Conservation (phyloP, 2,888 invertebrate genomes). For the Brenthis hecate region DNA sequence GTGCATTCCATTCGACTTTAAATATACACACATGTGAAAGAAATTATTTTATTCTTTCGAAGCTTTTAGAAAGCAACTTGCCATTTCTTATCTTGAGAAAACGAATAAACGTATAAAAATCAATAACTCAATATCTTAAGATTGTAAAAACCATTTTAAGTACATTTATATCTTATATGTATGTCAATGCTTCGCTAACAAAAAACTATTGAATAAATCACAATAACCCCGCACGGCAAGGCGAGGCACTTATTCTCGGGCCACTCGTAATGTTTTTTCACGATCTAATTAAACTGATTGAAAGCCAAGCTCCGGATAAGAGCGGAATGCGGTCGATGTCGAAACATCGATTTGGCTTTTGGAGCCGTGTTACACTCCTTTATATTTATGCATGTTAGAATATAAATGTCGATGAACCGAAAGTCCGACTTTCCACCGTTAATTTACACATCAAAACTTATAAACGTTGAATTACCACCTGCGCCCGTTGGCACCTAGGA, state of each 20-base stretch:
- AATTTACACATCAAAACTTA: constrained; percentile 53
- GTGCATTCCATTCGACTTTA: constrained; percentile 37
- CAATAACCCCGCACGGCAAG: constrained; percentile 41
- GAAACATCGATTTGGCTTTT: constrained; percentile 69
- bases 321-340: constrained; percentile 66
- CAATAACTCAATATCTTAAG: background rate
- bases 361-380: constrained; percentile 45
- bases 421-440: constrained; percentile 39
- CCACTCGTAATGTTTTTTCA: constrained; percentile 53
- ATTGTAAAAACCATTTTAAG: constrained; percentile 3
- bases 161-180: background rate
- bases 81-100: constrained; percentile 4
- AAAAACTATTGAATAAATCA: constrained; percentile 37
- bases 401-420: constrained; percentile 48
- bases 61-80: constrained; percentile 4
- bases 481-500: constrained; percentile 48
- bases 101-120: constrained; percentile 1
- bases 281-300: constrained; percentile 69
- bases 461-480: constrained; percentile 57
- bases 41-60: constrained; percentile 9
- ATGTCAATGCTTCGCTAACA: constrained; percentile 19
- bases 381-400: constrained; percentile 33
- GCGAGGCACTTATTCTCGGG: constrained; percentile 35
- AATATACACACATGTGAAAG: constrained; percentile 17
- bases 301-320: constrained; percentile 60